Conservation (phyloP, 2,797 vertebrate genomes). For the Chloroceryle inda region DNA sequence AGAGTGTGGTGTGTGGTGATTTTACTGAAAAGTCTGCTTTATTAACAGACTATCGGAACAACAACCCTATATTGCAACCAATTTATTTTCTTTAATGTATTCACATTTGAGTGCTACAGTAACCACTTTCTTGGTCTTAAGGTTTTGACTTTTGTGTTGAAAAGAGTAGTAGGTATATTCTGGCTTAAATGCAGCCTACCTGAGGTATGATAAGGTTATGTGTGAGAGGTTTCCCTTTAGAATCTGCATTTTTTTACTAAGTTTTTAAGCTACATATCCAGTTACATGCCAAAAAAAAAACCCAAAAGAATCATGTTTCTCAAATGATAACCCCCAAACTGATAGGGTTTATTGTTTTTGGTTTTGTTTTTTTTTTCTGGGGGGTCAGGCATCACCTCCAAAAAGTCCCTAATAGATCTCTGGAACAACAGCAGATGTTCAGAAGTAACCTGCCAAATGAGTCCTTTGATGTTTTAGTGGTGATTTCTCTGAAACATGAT, state of each 20-base stretch:
- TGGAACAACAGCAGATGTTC: neutral
- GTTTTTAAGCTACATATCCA: neutral
- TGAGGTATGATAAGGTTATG: neutral
- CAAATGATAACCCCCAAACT: neutral
- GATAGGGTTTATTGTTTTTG: rapidly evolving
- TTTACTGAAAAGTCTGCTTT: neutral
- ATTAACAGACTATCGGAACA: neutral
- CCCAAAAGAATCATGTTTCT: neutral
- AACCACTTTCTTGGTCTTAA: neutral
- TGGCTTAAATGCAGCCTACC: neutral
- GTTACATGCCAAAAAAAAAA: neutral
- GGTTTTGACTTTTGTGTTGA: neutral
- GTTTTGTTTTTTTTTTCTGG: neutral
- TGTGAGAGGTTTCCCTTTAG: neutral
- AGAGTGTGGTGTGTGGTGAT: neutral
- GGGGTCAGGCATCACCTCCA: neutral
- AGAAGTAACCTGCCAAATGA: neutral
- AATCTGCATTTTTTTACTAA: neutral
- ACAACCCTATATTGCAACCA: neutral
- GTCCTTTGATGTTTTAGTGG: neutral
- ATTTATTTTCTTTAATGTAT: neutral
- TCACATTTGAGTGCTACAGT: neutral
- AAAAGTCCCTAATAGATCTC: neutral
- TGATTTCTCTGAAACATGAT: neutral
- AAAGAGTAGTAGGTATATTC: neutral